A percentile compares a stretch with the other conserved stretches of the same genome.
Evolutionary conservation across 1,140 invertebrate genomes (phyloP).

Genomic region (Nylanderia fulva): DNA sequence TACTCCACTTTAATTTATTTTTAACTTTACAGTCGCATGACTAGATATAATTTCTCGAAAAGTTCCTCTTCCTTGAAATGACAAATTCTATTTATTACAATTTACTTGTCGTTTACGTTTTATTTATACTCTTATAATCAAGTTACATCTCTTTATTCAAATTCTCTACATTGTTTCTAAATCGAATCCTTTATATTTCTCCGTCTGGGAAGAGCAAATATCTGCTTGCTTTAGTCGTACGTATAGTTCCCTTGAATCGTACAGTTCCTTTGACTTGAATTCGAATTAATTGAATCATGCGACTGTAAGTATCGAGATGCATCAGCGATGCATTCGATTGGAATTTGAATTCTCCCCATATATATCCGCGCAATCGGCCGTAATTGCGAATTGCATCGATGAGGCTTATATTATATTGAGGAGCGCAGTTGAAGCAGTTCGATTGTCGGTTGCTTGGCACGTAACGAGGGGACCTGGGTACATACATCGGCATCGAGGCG

Average conservation of each 20-base stretch:
- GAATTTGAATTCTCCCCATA: not conserved
- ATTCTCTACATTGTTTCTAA: not conserved
- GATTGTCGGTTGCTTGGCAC: conserved; percentile 30
- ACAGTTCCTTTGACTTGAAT: not conserved
- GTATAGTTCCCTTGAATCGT: not conserved
- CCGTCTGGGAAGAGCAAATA: not conserved
- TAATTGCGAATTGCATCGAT: conserved; percentile 1
- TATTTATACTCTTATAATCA: not conserved
- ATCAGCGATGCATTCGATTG: conserved; percentile 13
- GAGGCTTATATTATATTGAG: conserved; percentile 62
- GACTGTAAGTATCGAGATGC: conserved; percentile 31
- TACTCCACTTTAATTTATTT: not conserved
- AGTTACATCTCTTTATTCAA: not conserved
- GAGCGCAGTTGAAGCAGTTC: conserved; percentile 33
- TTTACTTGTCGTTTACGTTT: not conserved
- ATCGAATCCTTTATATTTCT: not conserved
- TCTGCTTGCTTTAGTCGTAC: not conserved
- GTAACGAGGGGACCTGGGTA: not conserved
- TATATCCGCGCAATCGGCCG: not conserved
- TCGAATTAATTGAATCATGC: conserved; percentile 46
- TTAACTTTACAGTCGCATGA: not conserved
- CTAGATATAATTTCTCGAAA: not conserved
- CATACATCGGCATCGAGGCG: conserved; percentile 15
- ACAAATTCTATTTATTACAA: not conserved
- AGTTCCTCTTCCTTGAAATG: not conserved